A percentile compares a stretch with the other conserved stretches of the same genome.
These are phyloP conservation scores for Netelia fuscicornis DNA, from an alignment of 2,888 invertebrate species.

Conservation along the genomic window DNA sequence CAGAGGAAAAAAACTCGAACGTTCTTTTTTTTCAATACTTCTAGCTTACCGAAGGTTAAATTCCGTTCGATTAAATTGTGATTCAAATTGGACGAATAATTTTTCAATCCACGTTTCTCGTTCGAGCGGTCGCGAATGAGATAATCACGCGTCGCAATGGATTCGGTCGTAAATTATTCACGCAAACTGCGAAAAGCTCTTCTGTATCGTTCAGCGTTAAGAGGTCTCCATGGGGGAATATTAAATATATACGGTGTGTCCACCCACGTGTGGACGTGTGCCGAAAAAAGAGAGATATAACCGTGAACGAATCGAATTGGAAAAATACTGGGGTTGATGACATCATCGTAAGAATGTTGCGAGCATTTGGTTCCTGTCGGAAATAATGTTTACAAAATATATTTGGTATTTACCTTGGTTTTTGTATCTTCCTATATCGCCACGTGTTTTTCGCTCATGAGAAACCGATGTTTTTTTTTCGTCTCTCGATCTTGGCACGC, in stretches of 20 bases:
- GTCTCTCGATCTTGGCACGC: background rate
- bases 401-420: background rate
- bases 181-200: constrained; percentile 8
- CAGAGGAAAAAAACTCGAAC: too few relatives aligned
- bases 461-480: background rate
- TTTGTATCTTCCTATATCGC: background rate
- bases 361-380: background rate
- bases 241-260: constrained; percentile 1
- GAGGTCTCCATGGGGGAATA: background rate
- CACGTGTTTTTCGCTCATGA: background rate
- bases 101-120: too few relatives aligned
- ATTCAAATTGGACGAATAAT: too few relatives aligned
- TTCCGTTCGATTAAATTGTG: too few relatives aligned
- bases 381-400: background rate
- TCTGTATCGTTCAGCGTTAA: background rate
- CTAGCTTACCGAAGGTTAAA: too few relatives aligned
- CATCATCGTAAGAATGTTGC: constrained; percentile 9
- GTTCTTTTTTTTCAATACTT: too few relatives aligned
- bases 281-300: background rate
- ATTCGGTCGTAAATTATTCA: background rate
- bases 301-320: background rate
- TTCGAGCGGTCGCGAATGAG: too few relatives aligned
- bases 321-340: constrained; percentile 9
- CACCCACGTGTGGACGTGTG: constrained; percentile 2
- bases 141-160: background rate